Conservation (phyloP, 2,113 vertebrate species). For the Semnornis frantzii region DNA sequence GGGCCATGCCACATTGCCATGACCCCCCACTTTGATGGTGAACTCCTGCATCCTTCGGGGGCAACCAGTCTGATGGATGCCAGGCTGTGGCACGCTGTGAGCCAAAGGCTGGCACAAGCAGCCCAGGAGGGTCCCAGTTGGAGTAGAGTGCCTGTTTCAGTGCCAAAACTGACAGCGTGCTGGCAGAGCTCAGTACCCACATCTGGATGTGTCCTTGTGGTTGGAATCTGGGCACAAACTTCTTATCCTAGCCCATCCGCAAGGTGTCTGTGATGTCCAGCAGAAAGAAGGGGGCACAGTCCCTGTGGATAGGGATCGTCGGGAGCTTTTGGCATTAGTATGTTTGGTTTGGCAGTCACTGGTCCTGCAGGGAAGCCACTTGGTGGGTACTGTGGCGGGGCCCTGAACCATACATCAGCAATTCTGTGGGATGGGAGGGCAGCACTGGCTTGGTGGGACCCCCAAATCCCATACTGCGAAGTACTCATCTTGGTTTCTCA, state of each 20-base stretch:
- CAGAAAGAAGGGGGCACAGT: fast-evolving
- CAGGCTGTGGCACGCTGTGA: background rate
- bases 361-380: fast-evolving
- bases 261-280: background rate
- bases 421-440: background rate
- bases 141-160: fast-evolving
- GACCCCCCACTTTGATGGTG: fast-evolving
- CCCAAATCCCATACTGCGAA: background rate
- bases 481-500: fast-evolving
- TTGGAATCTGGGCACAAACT: background rate
- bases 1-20: fast-evolving
- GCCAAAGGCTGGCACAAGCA: background rate
- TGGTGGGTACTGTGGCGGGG: background rate
- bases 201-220: background rate
- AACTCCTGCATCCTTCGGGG: fast-evolving
- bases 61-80: background rate
- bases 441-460: background rate
- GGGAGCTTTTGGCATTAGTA: fast-evolving
- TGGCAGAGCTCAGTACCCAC: background rate
- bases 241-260: fast-evolving
- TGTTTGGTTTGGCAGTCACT: fast-evolving
- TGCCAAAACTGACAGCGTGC: background rate
- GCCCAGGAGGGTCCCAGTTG: background rate
- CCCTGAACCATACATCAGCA: fast-evolving
- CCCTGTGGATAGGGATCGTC: background rate